Conservation (phyloP, 2,888 invertebrate genomes). For the Megalurothrips usitatus region DNA sequence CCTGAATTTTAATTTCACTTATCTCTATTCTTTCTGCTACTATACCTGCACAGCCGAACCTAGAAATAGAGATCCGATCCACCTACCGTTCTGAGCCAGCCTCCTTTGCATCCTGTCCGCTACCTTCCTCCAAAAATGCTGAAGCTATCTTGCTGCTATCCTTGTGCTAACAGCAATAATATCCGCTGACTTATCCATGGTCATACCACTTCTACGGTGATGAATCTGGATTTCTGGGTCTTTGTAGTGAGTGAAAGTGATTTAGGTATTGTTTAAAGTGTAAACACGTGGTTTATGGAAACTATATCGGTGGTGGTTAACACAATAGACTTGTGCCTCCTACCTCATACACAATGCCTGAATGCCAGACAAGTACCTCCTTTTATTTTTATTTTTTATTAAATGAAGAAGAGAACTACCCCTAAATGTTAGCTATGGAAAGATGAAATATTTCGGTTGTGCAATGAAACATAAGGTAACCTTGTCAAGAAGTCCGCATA, state of each 20-base stretch:
- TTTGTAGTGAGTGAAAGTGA: neutral
- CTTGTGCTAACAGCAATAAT: neutral
- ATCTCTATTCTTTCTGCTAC: conserved; percentile 7
- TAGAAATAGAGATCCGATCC: conserved; percentile 22
- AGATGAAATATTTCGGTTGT: too few relatives aligned
- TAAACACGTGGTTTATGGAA: neutral
- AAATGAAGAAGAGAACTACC: too few relatives aligned
- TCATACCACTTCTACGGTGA: neutral
- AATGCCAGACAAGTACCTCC: too few relatives aligned
- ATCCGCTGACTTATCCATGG: neutral
- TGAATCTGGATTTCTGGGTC: neutral
- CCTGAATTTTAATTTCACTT: neutral
- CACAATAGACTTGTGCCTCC: too few relatives aligned
- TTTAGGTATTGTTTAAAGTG: neutral
- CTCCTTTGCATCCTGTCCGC: neutral
- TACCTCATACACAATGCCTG: too few relatives aligned
- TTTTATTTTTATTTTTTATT: too few relatives aligned
- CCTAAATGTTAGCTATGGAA: too few relatives aligned
- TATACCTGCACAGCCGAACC: conserved; percentile 2
- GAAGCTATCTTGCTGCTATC: conserved; percentile 4
- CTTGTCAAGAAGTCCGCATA: too few relatives aligned
- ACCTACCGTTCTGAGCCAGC: conserved; percentile 20
- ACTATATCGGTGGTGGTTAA: too few relatives aligned
- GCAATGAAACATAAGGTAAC: too few relatives aligned
- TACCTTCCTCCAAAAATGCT: neutral